Evolutionary conservation across 2,113 vertebrate species (phyloP), one percentile per base, ranked within the genome.

Genomic region (Lagopus leucura): DNA sequence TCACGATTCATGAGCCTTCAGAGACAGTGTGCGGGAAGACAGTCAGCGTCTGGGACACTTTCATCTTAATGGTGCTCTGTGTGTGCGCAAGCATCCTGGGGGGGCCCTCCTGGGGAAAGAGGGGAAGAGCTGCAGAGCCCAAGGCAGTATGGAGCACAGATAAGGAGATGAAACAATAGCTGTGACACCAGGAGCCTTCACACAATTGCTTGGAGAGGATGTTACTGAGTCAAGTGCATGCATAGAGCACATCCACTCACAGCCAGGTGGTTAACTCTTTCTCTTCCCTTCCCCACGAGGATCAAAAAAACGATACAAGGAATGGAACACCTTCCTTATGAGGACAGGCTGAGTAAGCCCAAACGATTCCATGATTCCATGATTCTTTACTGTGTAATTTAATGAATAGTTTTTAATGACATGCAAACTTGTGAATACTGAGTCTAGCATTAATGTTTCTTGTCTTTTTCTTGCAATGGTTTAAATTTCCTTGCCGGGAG

Each of bases 121-220:
- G 27, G 77, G 66, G 50, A 76, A 91, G 76, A 32, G 69, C 40
- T 89, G 52, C 70, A 18, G 82, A 58, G 34, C 76, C 36, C 13
- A 4, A 27, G 7, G 88, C 77, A 43, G 25, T 73, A 78, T 58
- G 54, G 7, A 6, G 7, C 4, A 50, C 77, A 38, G 70, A 63
- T 75, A 90, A 95, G 64, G 69, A 64, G 65, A 42, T 66, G 78
- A 82, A 93, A 95, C 95, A 96, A 94, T 92, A 57, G 45, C 83
- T 16, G 34, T 8, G 4, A n/a, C 34, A 43, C 57, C 10, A 1
- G 67, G 61, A 66, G 83, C 75, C 75, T 71, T 2, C 27, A 0
- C 70, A 77, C 67, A 75, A 50, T 60, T 9, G 8, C 89, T 83
- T 7, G 69, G 67, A 61, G 88, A 93, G 93, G 85, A 90, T 90